Base-by-base conservation (phyloP, 1,140 invertebrate species). In the Chymomyza costata region DNA sequence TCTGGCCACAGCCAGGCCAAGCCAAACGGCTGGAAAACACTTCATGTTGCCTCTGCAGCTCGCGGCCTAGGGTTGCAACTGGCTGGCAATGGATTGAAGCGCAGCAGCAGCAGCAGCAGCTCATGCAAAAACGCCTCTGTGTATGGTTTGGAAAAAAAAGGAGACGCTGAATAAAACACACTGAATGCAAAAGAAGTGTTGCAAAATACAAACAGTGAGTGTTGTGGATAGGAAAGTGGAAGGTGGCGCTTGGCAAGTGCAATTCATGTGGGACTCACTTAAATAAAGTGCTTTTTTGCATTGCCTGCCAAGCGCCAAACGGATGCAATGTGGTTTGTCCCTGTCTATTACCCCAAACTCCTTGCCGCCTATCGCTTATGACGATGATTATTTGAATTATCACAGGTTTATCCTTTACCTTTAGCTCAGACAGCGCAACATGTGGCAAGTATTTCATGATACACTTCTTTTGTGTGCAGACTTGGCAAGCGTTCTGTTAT, bases 231-330 rank as follows among this genome's bases (percentile, higher is more conserved):
- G 34, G 45, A 35, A 43, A 37, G 37, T 3, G 18, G 30, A 43
- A 48, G 25, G n/a, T n/a, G n/a, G n/a, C n/a, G 37, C 45, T 59
- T 60, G 59, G 57, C 63, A 78, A 82, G 70, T 78, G 78, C 65
- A 66, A 82, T 83, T 83, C 80, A 83, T 69, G 65, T 74, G 80
- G 65, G 80, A 83, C 80, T 83, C 80, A 83, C 80, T 83, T 81
- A 83, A 83, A 83, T 83, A 83, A 83, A 83, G 80, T 83, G 80
- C 68, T 83, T 83, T n/a, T n/a, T 80, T 83, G 73, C 73, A 74
- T 83, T 74, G 80, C 78, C 70, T 60, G 68, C 43, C 69, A 51
- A 51, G 41, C 6, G 13, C 16, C 14, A 56, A 57, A 49, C 62
- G 68, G 73, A 66, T 73, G 62, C 53, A 57, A 46, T 64, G 55